These are phyloP conservation scores for Bombus sylvicola DNA, from an alignment of 1,140 invertebrate genomes.

Conservation along the genomic window DNA sequence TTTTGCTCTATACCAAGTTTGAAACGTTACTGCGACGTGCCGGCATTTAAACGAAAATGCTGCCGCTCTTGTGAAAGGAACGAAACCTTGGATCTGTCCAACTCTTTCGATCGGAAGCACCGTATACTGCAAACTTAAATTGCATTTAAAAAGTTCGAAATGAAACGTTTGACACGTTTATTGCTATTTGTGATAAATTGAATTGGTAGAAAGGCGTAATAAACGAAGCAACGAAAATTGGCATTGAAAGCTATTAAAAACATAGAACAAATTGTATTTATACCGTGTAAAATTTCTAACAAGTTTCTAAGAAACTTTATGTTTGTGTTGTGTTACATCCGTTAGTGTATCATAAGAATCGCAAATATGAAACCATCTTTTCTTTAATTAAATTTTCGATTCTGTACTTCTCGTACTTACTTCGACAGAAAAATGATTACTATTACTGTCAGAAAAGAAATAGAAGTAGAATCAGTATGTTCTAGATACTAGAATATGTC, in stretches of 20 bases:
- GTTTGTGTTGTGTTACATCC: too few species aligned
- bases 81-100: background rate
- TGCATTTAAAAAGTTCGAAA: background rate
- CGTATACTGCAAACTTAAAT: background rate
- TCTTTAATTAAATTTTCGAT: too few species aligned
- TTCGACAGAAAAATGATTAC: too few species aligned
- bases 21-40: constrained; percentile 83
- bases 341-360: too few species aligned
- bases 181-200: background rate
- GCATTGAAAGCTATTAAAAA: background rate
- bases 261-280: background rate
- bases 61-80: constrained; percentile 72
- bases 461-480: too few species aligned
- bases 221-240: too few species aligned
- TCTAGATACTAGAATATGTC: too few species aligned
- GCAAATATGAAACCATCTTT: too few species aligned
- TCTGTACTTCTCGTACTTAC: too few species aligned
- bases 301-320: too few species aligned
- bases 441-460: too few species aligned
- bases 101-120: background rate
- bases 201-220: background rate
- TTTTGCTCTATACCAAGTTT: constrained; percentile 81
- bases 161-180: too few species aligned
- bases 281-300: background rate
- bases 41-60: constrained; percentile 83